These are phyloP conservation scores for Hyposoter dolosus DNA, from an alignment of 2,888 invertebrate species.

Conservation along the genomic window DNA sequence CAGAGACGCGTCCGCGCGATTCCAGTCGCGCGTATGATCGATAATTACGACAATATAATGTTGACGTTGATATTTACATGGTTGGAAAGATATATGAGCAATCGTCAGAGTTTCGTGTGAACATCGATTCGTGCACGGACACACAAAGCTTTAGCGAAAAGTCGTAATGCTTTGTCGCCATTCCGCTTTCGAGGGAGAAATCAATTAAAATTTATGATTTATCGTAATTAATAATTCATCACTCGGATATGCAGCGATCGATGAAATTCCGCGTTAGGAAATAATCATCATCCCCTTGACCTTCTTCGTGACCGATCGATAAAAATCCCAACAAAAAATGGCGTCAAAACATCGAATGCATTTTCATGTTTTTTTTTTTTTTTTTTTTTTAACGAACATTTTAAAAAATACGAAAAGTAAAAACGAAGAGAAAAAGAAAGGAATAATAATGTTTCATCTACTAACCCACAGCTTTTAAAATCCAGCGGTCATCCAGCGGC, in stretches of 20 bases:
- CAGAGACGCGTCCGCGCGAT: not conserved
- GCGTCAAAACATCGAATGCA: slow-evolving; percentile 71
- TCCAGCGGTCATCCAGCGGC: slow-evolving; percentile 74
- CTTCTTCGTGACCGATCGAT: not conserved
- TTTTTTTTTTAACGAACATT: not conserved
- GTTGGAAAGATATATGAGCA: slow-evolving; percentile 83
- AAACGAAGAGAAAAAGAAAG: slow-evolving; percentile 46
- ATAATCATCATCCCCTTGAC: not conserved
- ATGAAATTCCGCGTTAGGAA: not conserved
- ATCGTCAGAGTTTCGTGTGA: slow-evolving; percentile 75
- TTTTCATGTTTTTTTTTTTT: not conserved
- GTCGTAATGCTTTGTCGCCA: slow-evolving; percentile 72
- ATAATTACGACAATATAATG: slow-evolving; percentile 7
- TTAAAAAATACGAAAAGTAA: slow-evolving; percentile 2
- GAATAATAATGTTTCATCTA: slow-evolving; percentile 61
- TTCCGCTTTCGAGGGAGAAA: slow-evolving; percentile 28
- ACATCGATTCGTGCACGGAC: slow-evolving; percentile 80
- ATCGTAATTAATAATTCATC: not conserved
- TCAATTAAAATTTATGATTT: not conserved
- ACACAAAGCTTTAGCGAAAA: slow-evolving; percentile 74
- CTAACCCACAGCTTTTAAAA: slow-evolving; percentile 76
- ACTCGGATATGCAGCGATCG: not conserved
- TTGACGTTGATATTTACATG: slow-evolving; percentile 49
- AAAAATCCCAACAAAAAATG: slow-evolving; percentile 28
- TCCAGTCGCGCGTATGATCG: slow-evolving; percentile 9